phyloP scores from a whole-genome alignment of 1,140 invertebrate genomes.

The Melitaea cinxia region DNA sequence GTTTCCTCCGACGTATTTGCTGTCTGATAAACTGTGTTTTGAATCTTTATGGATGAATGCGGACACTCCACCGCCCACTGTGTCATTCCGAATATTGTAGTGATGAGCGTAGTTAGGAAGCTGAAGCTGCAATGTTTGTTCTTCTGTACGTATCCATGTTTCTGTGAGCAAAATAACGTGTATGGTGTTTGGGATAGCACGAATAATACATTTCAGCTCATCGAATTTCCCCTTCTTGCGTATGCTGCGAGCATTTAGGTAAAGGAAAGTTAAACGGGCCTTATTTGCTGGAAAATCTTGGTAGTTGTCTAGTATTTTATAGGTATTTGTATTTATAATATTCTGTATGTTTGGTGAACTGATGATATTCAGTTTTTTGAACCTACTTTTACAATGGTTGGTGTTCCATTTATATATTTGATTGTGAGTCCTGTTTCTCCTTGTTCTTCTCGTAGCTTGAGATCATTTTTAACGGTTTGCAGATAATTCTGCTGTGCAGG shows the following conservation, averaged over 20 bases:
- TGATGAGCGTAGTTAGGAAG: slow-evolving; percentile 11
- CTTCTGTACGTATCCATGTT: slow-evolving; percentile 7
- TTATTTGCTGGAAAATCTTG: slow-evolving; percentile 19
- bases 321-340: slow-evolving; percentile 14
- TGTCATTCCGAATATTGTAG: slow-evolving; percentile 8
- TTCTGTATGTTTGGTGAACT: neutral
- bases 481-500: slow-evolving; percentile 23
- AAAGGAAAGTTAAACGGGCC: slow-evolving; percentile 19
- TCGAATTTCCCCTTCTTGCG: slow-evolving; percentile 25
- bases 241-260: slow-evolving; percentile 25
- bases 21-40: neutral
- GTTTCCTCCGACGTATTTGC: neutral
- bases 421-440: slow-evolving; percentile 13
- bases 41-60: slow-evolving; percentile 14
- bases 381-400: slow-evolving; percentile 5
- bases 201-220: slow-evolving; percentile 21
- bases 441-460: slow-evolving; percentile 18
- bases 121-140: slow-evolving; percentile 9
- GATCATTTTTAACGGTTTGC: slow-evolving; percentile 7
- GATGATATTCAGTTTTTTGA: slow-evolving; percentile 20
- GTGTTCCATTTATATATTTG: slow-evolving; percentile 20
- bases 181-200: slow-evolving; percentile 15
- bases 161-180: slow-evolving; percentile 12
- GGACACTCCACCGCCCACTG: slow-evolving; percentile 8
- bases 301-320: slow-evolving; percentile 14